Evolutionary conservation across 2,113 vertebrate genomes (phyloP).

Genomic region (Podarcis raffonei): DNA sequence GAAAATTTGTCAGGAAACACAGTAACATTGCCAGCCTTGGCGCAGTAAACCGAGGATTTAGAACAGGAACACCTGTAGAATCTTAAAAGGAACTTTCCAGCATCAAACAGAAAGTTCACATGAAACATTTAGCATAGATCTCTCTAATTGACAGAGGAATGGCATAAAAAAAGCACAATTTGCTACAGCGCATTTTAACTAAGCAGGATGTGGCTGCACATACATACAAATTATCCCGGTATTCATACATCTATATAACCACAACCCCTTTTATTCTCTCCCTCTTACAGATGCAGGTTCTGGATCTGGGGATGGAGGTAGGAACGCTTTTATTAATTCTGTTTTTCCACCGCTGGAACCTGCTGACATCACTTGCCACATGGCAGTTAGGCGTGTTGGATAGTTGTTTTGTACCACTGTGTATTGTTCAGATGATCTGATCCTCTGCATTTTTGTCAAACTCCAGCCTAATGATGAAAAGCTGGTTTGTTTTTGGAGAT

Average conservation of each 20-base stretch:
- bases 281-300: slow-evolving; percentile 80
- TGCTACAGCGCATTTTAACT: neutral
- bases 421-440: neutral
- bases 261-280: slow-evolving; percentile 30
- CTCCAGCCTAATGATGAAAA: slow-evolving; percentile 28
- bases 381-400: slow-evolving; percentile 29
- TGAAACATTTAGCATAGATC: slow-evolving; percentile 51
- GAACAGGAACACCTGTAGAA: neutral
- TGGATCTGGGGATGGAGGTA: slow-evolving; percentile 88
- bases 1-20: neutral
- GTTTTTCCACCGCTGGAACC: slow-evolving; percentile 31
- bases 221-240: slow-evolving; percentile 18
- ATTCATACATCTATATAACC: slow-evolving; percentile 20
- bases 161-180: slow-evolving; percentile 4
- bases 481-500: slow-evolving; percentile 47
- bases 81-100: neutral
- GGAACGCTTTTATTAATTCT: slow-evolving; percentile 55
- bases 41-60: neutral
- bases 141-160: slow-evolving; percentile 54
- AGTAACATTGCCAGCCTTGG: neutral
- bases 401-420: slow-evolving; percentile 8
- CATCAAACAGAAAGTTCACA: slow-evolving; percentile 34
- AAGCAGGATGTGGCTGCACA: slow-evolving; percentile 30
- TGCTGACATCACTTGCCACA: neutral
- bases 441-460: slow-evolving; percentile 54